These are phyloP conservation scores for Gobio gobio DNA, from an alignment of 2,113 vertebrate genomes.

Conservation along the genomic window DNA sequence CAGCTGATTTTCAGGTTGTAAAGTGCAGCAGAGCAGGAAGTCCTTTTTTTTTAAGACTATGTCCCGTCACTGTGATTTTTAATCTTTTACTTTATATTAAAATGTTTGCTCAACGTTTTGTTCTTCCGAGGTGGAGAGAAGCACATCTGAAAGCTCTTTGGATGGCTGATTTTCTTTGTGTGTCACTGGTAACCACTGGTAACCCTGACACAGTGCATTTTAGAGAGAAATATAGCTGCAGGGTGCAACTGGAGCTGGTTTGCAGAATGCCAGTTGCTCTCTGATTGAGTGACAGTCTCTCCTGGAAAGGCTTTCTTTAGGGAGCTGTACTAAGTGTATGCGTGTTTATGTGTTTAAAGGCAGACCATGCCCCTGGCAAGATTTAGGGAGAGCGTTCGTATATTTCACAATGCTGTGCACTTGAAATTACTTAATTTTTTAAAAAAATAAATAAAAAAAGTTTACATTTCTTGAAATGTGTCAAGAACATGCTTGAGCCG, in stretches of 20 bases:
- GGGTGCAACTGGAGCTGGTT: slow-evolving; percentile 67
- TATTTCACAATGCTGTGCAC: neutral
- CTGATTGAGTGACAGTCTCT: slow-evolving; percentile 68
- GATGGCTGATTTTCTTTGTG: slow-evolving; percentile 60
- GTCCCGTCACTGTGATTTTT: neutral
- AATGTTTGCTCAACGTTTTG: neutral
- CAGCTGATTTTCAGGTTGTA: neutral
- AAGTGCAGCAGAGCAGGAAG: neutral
- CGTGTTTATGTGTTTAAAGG: slow-evolving; percentile 4
- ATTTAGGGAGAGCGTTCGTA: neutral
- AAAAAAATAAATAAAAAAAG: neutral
- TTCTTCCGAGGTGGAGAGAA: neutral
- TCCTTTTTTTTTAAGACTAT: neutral
- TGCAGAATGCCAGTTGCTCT: slow-evolving; percentile 71
- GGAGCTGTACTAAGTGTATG: neutral
- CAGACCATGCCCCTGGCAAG: neutral
- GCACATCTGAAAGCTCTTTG: neutral
- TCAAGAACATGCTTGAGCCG: neutral
- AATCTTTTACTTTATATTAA: neutral
- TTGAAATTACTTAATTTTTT: neutral
- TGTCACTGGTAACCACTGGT: slow-evolving; percentile 67
- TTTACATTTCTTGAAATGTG: neutral
- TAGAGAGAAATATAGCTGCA: slow-evolving; percentile 71
- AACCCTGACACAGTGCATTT: slow-evolving; percentile 75
- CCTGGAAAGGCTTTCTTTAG: slow-evolving; percentile 56